These are phyloP conservation scores for Parazoanthus darwini DNA, from an alignment of 92 coral and sea anemone genomes.

Conservation along the genomic window DNA sequence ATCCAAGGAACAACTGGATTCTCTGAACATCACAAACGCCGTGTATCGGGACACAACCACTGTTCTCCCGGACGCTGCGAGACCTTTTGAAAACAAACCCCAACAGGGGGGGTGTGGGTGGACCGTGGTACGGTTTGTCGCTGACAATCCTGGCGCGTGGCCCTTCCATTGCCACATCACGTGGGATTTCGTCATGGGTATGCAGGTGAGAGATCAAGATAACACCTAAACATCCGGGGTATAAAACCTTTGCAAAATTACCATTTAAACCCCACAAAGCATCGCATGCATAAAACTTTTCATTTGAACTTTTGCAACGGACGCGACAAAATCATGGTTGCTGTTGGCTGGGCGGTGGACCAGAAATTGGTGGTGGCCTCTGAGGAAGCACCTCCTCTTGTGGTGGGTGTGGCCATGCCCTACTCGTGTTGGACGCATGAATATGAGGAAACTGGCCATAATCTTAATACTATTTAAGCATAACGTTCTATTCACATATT, in stretches of 20 bases:
- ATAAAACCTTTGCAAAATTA: too few species aligned
- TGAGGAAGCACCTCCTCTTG: slow-evolving; percentile 29
- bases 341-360: slow-evolving; percentile 19
- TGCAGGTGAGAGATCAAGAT: slow-evolving; percentile 43
- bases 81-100: slow-evolving; percentile 35
- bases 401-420: slow-evolving; percentile 15
- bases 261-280: too few species aligned
- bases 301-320: too few species aligned
- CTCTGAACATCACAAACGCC: too few species aligned
- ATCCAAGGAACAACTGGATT: too few species aligned
- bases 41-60: slow-evolving; percentile 48
- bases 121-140: slow-evolving; percentile 39
- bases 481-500: too few species aligned
- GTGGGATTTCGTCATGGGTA: slow-evolving; percentile 53
- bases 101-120: slow-evolving; percentile 44
- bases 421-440: slow-evolving; percentile 19
- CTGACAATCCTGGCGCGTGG: slow-evolving; percentile 55
- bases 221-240: too few species aligned
- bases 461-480: too few species aligned
- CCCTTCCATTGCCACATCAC: slow-evolving; percentile 54
- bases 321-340: neutral
- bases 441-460: slow-evolving; percentile 6
- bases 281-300: too few species aligned
- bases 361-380: slow-evolving; percentile 25
- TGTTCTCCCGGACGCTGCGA: slow-evolving; percentile 39